Evolutionary conservation across 2,888 invertebrate species (phyloP).

Genomic region (Drosophila histrio): DNA sequence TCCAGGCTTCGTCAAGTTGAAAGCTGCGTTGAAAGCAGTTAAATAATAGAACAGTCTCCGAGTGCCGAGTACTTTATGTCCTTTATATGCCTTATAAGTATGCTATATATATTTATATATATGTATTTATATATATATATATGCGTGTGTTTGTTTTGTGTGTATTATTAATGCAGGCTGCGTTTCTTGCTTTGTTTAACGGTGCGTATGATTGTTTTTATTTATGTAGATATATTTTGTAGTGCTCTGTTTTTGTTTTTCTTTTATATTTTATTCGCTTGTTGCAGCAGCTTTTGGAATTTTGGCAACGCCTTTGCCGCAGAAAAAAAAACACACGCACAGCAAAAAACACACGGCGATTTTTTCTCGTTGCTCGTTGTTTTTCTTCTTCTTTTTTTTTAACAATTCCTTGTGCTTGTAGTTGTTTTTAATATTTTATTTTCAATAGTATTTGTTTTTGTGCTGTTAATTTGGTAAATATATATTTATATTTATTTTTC

Average conservation of each 20-base stretch:
- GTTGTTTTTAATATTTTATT: background rate
- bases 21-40: constrained; percentile 72
- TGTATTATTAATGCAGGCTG: constrained; percentile 66
- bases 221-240: constrained; percentile 14
- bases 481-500: background rate
- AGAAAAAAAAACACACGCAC: constrained; percentile 11
- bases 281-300: constrained; percentile 31
- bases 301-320: constrained; percentile 70
- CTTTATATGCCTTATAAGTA: constrained; percentile 40
- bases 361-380: constrained; percentile 16
- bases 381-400: background rate
- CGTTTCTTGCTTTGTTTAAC: constrained; percentile 40
- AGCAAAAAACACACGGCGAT: constrained; percentile 9
- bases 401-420: constrained; percentile 49
- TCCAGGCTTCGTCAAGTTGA: constrained; percentile 69
- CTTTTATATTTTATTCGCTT: constrained; percentile 5
- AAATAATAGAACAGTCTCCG: constrained; percentile 71
- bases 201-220: constrained; percentile 70
- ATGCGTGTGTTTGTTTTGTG: constrained; percentile 58
- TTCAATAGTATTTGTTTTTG: background rate
- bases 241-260: constrained; percentile 26
- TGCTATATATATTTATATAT: background rate
- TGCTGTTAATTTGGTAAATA: constrained; percentile 13
- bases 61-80: constrained; percentile 35
- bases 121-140: constrained; percentile 25